phyloP scores from a whole-genome alignment of 2,888 invertebrate genomes.

The Phalera bucephala region DNA sequence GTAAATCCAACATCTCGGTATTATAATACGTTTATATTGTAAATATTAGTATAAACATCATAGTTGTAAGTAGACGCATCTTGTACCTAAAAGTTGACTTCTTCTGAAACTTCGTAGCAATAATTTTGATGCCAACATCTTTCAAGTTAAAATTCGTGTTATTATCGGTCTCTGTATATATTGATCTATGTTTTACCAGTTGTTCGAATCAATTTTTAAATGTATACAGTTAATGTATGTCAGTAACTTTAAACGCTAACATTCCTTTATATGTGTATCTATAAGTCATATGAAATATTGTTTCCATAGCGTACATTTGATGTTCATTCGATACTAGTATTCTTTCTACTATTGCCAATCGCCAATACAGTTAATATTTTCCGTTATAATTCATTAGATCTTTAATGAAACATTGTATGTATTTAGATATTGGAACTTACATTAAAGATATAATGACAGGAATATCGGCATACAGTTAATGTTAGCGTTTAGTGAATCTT shows the following conservation, averaged over 20 bases:
- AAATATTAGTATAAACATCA: constrained; percentile 70
- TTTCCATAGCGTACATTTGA: constrained; percentile 15
- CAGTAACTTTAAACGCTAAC: constrained; percentile 78
- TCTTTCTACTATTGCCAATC: neutral
- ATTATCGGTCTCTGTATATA: constrained; percentile 70
- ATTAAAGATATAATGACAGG: constrained; percentile 10
- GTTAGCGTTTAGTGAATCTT: constrained; percentile 81
- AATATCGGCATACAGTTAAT: constrained; percentile 49
- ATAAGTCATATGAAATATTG: constrained; percentile 22
- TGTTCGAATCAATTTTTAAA: constrained; percentile 58
- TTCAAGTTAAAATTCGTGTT: constrained; percentile 62
- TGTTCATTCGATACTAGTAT: constrained; percentile 6
- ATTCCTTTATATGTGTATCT: constrained; percentile 60
- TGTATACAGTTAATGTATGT: constrained; percentile 54
- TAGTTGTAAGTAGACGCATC: constrained; percentile 75
- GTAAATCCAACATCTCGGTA: constrained; percentile 58
- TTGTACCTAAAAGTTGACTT: constrained; percentile 72
- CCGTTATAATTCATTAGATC: constrained; percentile 14
- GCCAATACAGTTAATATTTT: no score
- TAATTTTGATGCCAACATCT: constrained; percentile 78
- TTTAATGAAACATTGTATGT: constrained; percentile 20
- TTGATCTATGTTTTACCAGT: constrained; percentile 60
- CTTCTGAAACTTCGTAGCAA: constrained; percentile 73
- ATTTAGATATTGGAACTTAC: constrained; percentile 26
- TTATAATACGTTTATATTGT: constrained; percentile 69